A percentile compares a stretch with the other conserved stretches of the same genome.
phyloP scores from a whole-genome alignment of 2,888 invertebrate species.

The Eretmocerus hayati region DNA sequence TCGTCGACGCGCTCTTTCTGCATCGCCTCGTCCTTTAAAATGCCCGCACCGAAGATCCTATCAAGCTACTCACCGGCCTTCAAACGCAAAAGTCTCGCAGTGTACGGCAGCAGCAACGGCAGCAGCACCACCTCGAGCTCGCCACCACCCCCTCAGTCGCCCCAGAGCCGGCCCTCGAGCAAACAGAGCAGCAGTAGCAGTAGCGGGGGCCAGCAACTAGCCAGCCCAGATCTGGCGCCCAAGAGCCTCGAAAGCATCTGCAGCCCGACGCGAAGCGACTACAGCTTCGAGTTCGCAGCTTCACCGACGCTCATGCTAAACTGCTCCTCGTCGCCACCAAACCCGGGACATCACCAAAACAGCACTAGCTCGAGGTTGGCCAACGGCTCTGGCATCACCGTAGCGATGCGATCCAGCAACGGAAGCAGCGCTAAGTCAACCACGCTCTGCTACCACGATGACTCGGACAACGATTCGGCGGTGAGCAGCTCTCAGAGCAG shows the following conservation, averaged over 20 bases:
- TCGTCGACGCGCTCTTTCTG: slow-evolving; percentile 34
- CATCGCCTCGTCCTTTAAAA: slow-evolving; percentile 34
- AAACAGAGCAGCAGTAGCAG: slow-evolving; percentile 21
- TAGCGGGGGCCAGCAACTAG: slow-evolving; percentile 4
- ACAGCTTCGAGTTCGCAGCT: slow-evolving; percentile 51
- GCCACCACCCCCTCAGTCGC: too few relatives aligned
- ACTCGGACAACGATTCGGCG: slow-evolving; percentile 82
- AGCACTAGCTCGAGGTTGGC: neutral
- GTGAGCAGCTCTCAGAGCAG: slow-evolving; percentile 78
- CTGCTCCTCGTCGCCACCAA: neutral
- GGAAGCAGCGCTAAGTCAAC: too few relatives aligned
- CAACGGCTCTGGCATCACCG: too few relatives aligned
- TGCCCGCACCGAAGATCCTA: slow-evolving; percentile 50
- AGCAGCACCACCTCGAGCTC: slow-evolving; percentile 25
- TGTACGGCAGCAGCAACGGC: slow-evolving; percentile 47
- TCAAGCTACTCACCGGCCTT: slow-evolving; percentile 80
- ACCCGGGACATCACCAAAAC: neutral
- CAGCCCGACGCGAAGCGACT: slow-evolving; percentile 54
- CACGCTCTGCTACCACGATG: slow-evolving; percentile 46
- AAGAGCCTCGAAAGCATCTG: slow-evolving; percentile 56
- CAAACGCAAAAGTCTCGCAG: slow-evolving; percentile 66
- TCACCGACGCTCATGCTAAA: slow-evolving; percentile 40
- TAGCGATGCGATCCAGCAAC: neutral
- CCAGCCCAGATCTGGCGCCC: slow-evolving; percentile 44
- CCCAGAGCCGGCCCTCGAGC: too few relatives aligned